Base-by-base conservation (phyloP, 2,888 invertebrate species). In the Xestia xanthographa region DNA sequence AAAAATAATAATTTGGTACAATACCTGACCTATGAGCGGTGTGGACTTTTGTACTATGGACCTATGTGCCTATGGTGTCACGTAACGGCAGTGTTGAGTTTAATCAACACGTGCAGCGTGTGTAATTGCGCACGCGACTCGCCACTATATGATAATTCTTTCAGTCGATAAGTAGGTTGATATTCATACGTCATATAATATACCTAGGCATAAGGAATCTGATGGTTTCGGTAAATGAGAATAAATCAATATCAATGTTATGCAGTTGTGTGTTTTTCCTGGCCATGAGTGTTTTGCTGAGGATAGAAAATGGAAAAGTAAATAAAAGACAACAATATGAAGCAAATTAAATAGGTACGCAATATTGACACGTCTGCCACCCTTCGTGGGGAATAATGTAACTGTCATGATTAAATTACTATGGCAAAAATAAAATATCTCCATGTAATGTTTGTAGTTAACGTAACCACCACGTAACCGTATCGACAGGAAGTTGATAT, bases 91-190 rank as follows among this genome's bases (percentile, higher is more conserved):
- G 26, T 77, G n/a, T 41, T 77, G 62, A 71, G 56, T 66, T 50
- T 77, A 82, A 66, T 43, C 11, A 68, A 43, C 79, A 79, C 79
- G 82, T 77, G 82, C 58, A 41, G 34, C 26, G 50, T 58, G 58
- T 26, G 66, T 29, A 17, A 58, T 14, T 50, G 63, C 50, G 56
- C 70, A 48, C 56, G 62, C 83, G 66, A 67, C 48, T 63, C 34
- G 58, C 62, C 29, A 17, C 53, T 48, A n/a, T 14, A 66, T 79
- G 73, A 34, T 34, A 58, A 63, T 63, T 72, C 2, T 56, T 48
- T 34, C 14, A 29, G 14, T 48, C 38, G 11, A 29, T 45, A 22
- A 45, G 38, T 60, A 38, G 22, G 50, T 69, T 38, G 26, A 53
- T 38, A 45, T 79, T 41, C 22, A 34, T 45, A 11, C 20, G 43